These are phyloP conservation scores for Gobionotothen gibberifrons DNA, from an alignment of 2,797 vertebrate genomes.

Conservation along the genomic window DNA sequence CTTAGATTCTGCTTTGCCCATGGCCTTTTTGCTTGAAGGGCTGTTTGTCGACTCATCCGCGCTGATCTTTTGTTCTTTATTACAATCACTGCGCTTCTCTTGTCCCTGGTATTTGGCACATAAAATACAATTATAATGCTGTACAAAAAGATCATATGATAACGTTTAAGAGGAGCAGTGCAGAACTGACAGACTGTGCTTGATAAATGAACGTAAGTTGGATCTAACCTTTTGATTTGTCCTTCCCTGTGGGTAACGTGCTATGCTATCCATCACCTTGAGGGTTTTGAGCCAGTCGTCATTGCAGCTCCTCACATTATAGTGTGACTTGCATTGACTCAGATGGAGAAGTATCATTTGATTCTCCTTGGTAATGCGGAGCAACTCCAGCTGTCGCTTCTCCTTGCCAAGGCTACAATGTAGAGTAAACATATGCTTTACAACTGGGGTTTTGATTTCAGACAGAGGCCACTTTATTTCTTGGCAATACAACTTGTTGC, in stretches of 20 bases:
- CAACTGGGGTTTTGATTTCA: conserved; percentile 18
- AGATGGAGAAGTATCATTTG: conserved; percentile 70
- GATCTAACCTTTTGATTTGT: conserved; percentile 44
- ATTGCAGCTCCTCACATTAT: conserved; percentile 73
- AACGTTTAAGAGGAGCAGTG: neutral
- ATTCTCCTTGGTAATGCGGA: conserved; percentile 80
- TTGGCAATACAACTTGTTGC: conserved; percentile 12
- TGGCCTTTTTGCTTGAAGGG: neutral
- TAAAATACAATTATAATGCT: neutral
- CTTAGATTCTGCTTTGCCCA: neutral
- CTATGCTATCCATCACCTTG: conserved; percentile 69
- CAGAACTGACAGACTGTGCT: neutral
- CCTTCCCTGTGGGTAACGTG: conserved; percentile 65
- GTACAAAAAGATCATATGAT: neutral
- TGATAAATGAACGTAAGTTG: neutral
- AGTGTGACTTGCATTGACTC: conserved; percentile 71
- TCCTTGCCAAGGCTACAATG: conserved; percentile 73
- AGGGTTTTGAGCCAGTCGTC: conserved; percentile 80
- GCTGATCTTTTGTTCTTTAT: conserved; percentile 18
- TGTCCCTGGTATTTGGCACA: conserved; percentile 35
- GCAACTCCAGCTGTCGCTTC: conserved; percentile 75
- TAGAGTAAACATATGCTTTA: conserved; percentile 23
- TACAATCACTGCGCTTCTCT: conserved; percentile 3
- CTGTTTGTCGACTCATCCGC: neutral
- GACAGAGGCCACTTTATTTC: neutral